Base-by-base conservation (phyloP, 1,140 invertebrate species). In the Pararge aegeria region DNA sequence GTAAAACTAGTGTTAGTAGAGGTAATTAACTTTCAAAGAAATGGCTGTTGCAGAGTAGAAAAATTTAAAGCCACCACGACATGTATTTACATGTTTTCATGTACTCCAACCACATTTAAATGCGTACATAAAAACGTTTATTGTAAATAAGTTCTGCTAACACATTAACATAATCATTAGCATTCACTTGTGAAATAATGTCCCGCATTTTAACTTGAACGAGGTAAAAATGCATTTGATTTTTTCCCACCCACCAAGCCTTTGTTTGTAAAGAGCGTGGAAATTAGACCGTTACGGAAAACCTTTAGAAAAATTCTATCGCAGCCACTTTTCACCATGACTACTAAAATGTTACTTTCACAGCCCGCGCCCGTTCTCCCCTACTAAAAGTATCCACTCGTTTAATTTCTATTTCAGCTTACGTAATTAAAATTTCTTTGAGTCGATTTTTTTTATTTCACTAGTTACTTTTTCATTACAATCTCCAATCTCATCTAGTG, bases 291-390 rank as follows among this genome's bases (percentile, higher is more conserved):
- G 66, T 64, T 57, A 64, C 66, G 61, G 50, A 19, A 49, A 64
- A 68, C 66, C 66, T 68, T 68, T 64, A 68, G 61, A 68, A 68
- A n/a, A 58, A 63, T 63, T 63, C 66, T 64, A 68, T 64, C 57
- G 65, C 38, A 34, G 46, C 46, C 34, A 57, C 61, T 58, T 54
- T 68, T 64, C 57, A 68, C 46, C 19, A 62, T 62, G 52, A 54
- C 51, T 29, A 49, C 24, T 38, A 34, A 56, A 56, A 62, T 62
- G 38, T 55, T 56, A 50, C 54, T 61, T 58, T 61, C 20, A 55
- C 48, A 55, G 53, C 44, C 15, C 20, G 24, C 18, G 16, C 7
- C 13, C 30, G 30, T 46, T 20, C 42, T 20, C 9, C 42, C 42
- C 16, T 46, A 20, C 20, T 46, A 12, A 34, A 46, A 46, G 42